A percentile compares a stretch with the other conserved stretches of the same genome.
These are phyloP conservation scores for Eudasyphora cyanicolor DNA, from an alignment of 2,888 invertebrate species.

Conservation along the genomic window DNA sequence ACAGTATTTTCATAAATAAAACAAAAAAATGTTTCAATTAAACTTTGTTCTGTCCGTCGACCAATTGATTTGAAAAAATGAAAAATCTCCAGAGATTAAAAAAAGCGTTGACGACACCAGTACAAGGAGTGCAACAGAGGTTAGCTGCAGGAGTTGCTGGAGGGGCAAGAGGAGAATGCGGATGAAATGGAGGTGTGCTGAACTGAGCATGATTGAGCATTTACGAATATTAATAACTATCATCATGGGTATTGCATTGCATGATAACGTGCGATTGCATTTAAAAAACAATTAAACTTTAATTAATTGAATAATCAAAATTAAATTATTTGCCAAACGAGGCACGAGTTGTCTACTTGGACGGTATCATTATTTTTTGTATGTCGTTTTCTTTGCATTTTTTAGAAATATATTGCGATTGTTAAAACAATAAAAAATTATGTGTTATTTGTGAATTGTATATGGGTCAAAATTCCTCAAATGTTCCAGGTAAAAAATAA, in stretches of 20 bases:
- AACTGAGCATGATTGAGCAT: neutral
- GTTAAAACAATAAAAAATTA: no score
- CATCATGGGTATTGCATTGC: slow-evolving; percentile 27
- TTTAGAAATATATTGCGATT: no score
- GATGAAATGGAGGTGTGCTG: neutral
- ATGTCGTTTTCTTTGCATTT: neutral
- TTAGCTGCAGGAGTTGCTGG: no score
- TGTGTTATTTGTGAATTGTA: neutral
- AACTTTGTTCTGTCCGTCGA: neutral
- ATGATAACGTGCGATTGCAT: slow-evolving; percentile 65
- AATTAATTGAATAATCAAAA: slow-evolving; percentile 71
- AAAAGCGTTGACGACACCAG: neutral
- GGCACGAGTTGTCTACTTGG: neutral
- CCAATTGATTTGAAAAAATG: slow-evolving; percentile 12
- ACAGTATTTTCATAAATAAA: slow-evolving; percentile 17
- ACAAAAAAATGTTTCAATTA: slow-evolving; percentile 24
- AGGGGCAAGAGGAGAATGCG: neutral
- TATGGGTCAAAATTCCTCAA: neutral
- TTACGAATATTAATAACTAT: neutral
- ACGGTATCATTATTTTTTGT: no score
- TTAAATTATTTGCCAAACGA: slow-evolving; percentile 31
- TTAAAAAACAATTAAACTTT: slow-evolving; percentile 76
- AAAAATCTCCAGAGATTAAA: slow-evolving; percentile 25
- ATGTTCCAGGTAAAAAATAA: no score
- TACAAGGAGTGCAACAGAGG: neutral